A percentile compares a stretch with the other conserved stretches of the same genome.
Conservation (phyloP, 2,888 invertebrate species). For the Acrobasis consociella region DNA sequence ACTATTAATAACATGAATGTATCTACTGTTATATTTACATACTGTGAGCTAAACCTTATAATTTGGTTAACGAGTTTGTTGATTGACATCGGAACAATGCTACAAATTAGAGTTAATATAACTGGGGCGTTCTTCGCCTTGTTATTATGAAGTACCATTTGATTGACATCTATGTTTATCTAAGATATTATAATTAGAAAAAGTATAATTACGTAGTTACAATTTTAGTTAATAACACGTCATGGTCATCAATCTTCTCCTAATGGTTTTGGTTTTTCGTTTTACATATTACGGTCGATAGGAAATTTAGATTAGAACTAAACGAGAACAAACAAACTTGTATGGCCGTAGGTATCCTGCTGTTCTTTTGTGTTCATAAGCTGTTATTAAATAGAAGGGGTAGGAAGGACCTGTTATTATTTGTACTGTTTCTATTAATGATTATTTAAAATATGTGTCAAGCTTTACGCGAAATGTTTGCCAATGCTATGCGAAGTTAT, state of each 20-base stretch:
- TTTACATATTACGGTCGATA: slow-evolving; percentile 16
- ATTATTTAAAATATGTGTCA: neutral
- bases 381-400: no score
- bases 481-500: neutral
- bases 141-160: slow-evolving; percentile 21
- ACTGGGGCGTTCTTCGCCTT: neutral
- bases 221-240: slow-evolving; percentile 37
- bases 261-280: slow-evolving; percentile 23
- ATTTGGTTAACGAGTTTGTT: neutral
- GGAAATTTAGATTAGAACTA: slow-evolving; percentile 23
- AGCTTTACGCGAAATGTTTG: neutral
- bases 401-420: neutral
- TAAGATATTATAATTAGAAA: slow-evolving; percentile 44
- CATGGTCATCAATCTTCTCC: slow-evolving; percentile 30
- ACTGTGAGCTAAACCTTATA: neutral
- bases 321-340: slow-evolving; percentile 25
- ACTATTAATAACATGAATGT: no score
- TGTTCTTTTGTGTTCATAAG: neutral
- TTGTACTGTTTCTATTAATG: neutral
- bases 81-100: neutral
- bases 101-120: slow-evolving; percentile 5
- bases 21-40: neutral
- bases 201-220: slow-evolving; percentile 43
- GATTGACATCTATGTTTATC: slow-evolving; percentile 47
- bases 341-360: neutral